Conservation (phyloP, 2,888 invertebrate genomes). For the Entomobrya multifasciata region DNA sequence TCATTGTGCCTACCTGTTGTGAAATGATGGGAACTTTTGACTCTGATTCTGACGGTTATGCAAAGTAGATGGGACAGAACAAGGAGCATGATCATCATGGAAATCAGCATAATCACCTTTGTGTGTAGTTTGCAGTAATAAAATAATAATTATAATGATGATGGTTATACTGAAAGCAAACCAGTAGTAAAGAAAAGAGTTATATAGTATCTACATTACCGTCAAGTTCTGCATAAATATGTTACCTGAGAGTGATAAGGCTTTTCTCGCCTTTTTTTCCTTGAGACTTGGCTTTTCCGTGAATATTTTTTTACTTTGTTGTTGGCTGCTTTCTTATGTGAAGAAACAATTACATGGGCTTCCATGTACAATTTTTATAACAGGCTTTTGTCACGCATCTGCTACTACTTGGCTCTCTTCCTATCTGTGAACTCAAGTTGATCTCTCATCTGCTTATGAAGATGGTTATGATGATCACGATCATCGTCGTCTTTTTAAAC, state of each 20-base stretch:
- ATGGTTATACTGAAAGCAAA: constrained; percentile 13
- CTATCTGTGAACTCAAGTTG: constrained; percentile 33
- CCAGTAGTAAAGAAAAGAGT: background rate
- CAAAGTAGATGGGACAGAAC: constrained; percentile 70
- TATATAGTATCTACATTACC: too few species aligned
- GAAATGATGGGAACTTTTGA: constrained; percentile 41
- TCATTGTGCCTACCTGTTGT: constrained; percentile 15
- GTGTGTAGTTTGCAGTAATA: constrained; percentile 62
- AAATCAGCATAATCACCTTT: constrained; percentile 71
- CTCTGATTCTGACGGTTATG: constrained; percentile 59
- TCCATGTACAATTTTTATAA: constrained; percentile 47
- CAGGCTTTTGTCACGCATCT: constrained; percentile 70
- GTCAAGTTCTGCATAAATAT: constrained; percentile 1
- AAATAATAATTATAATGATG: constrained; percentile 60
- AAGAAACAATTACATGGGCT: constrained; percentile 28
- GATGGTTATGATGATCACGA: background rate
- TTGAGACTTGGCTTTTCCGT: constrained; percentile 38
- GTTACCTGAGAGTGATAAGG: constrained; percentile 11
- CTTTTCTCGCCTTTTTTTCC: constrained; percentile 62
- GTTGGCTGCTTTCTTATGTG: constrained; percentile 28
- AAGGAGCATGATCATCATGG: constrained; percentile 55
- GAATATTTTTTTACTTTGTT: background rate
- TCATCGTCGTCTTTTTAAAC: constrained; percentile 7
- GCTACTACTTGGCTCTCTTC: constrained; percentile 20
- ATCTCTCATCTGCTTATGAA: constrained; percentile 42